Evolutionary conservation across 2,797 vertebrate genomes (phyloP).

Genomic region (Lophotriccus pileatus): DNA sequence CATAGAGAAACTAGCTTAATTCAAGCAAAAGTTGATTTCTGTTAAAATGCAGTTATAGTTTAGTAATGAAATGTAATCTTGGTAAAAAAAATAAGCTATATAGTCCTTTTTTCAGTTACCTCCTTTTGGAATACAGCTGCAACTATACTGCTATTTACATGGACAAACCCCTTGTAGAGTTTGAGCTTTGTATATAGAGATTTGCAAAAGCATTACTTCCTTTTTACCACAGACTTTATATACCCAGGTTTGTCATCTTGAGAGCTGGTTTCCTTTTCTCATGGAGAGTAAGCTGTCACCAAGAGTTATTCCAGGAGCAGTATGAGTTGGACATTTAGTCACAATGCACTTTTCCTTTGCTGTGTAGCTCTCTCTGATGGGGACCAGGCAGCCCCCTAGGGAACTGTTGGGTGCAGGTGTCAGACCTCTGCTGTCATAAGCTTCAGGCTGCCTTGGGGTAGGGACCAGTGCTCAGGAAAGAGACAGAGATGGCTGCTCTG

Average conservation of each 20-base stretch:
- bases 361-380: not conserved
- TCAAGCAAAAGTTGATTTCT: not conserved
- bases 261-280: not conserved
- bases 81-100: not conserved
- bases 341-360: not conserved
- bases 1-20: not conserved
- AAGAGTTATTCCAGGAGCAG: not conserved
- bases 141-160: not conserved
- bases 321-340: not conserved
- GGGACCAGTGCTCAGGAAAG: not conserved
- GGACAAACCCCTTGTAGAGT: not conserved
- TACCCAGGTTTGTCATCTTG: not conserved
- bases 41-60: not conserved
- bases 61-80: not conserved
- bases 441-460: not conserved
- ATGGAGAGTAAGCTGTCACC: not conserved
- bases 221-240: not conserved
- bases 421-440: fast-evolving
- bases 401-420: fast-evolving
- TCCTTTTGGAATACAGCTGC: not conserved
- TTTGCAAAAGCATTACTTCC: not conserved
- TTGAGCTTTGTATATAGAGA: not conserved
- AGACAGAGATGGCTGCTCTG: not conserved
- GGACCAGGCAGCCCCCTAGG: not conserved
- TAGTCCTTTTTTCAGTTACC: not conserved